phyloP scores from a whole-genome alignment of 2,797 vertebrate species.

The Liasis olivaceus region DNA sequence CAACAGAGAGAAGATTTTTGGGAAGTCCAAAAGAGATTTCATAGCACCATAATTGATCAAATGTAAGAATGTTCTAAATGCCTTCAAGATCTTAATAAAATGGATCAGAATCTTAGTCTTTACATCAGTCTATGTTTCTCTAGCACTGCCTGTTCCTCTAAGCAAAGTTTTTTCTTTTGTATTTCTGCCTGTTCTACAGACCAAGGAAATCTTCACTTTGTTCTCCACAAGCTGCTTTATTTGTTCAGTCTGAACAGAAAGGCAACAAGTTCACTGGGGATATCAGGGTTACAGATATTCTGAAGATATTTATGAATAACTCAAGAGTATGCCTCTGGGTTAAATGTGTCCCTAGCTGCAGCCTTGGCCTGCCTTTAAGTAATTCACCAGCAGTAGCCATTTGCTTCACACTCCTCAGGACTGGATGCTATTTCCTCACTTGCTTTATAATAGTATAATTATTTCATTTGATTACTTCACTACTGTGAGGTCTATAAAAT shows the following conservation, averaged over 20 bases:
- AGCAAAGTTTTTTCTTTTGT: neutral
- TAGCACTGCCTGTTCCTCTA: neutral
- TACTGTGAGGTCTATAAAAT: neutral
- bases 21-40: neutral
- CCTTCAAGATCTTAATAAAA: neutral
- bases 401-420: neutral
- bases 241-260: neutral
- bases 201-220: neutral
- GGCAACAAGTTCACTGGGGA: neutral
- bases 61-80: neutral
- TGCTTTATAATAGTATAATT: neutral
- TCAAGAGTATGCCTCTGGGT: neutral
- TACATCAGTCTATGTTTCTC: neutral
- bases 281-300: neutral
- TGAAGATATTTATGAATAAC: neutral
- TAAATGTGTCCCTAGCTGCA: neutral
- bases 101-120: neutral
- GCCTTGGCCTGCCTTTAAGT: neutral
- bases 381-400: neutral
- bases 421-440: neutral
- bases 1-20: neutral
- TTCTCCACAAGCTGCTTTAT: neutral
- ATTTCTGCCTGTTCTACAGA: neutral
- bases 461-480: neutral
- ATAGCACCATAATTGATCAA: neutral